phyloP scores from a whole-genome alignment of 2,888 invertebrate species.

The Elegia similella region DNA sequence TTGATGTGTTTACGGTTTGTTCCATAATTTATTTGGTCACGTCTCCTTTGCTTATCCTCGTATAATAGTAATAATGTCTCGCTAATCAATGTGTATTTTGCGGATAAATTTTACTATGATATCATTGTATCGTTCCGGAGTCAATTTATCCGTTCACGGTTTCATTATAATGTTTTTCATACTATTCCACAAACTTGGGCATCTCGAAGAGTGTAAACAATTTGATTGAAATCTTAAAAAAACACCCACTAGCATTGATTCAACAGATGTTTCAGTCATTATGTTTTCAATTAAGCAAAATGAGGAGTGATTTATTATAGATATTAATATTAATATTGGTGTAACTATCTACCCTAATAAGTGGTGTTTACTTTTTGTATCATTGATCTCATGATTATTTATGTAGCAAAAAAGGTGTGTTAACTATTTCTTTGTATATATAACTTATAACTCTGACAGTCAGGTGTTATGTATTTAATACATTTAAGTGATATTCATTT shows the following conservation, averaged over 20 bases:
- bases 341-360: too few relatives aligned
- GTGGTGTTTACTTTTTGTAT: not conserved
- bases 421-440: too few relatives aligned
- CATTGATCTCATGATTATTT: too few relatives aligned
- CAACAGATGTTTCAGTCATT: not conserved
- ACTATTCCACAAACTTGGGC: not conserved
- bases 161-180: not conserved
- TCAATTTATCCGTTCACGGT: not conserved
- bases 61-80: conserved; percentile 20
- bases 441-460: too few relatives aligned
- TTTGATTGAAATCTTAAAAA: not conserved
- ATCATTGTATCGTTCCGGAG: not conserved
- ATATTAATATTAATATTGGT: too few relatives aligned
- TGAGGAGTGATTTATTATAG: too few relatives aligned
- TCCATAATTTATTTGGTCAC: conserved; percentile 55
- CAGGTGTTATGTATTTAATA: too few relatives aligned
- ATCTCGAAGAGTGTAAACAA: not conserved
- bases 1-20: conserved; percentile 71
- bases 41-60: conserved; percentile 40
- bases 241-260: not conserved
- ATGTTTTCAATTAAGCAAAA: too few relatives aligned
- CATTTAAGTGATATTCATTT: too few relatives aligned
- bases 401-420: too few relatives aligned
- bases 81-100: conserved; percentile 17
- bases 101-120: not conserved